These are phyloP conservation scores for Thereva nobilitata DNA, from an alignment of 2,888 invertebrate genomes.

Conservation along the genomic window DNA sequence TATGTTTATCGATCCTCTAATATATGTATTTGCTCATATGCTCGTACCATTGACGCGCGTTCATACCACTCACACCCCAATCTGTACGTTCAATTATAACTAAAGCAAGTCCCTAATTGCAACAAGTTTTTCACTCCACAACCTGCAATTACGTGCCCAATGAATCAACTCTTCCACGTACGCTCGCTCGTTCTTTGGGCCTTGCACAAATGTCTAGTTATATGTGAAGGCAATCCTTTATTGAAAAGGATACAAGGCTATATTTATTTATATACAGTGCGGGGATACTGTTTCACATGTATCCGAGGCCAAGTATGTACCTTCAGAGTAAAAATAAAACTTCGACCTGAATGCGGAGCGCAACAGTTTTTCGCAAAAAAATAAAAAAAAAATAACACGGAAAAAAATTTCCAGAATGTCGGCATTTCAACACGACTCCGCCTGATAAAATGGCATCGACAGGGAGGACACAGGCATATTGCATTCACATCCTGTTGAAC, in stretches of 20 bases:
- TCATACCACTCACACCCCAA: no score
- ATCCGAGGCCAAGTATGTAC: slow-evolving; percentile 8
- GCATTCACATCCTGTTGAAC: background rate
- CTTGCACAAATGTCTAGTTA: slow-evolving; percentile 3
- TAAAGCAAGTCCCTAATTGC: slow-evolving; percentile 27
- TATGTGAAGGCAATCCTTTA: slow-evolving; percentile 15
- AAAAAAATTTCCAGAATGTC: background rate
- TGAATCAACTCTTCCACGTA: slow-evolving; percentile 26
- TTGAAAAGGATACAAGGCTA: slow-evolving; percentile 21
- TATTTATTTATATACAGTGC: background rate
- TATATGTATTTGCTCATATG: no score
- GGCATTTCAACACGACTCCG: slow-evolving; percentile 30
- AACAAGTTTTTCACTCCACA: slow-evolving; percentile 29
- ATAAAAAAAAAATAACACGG: slow-evolving; percentile 3
- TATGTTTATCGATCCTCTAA: no score
- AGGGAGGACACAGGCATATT: background rate
- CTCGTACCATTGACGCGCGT: no score
- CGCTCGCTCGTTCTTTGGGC: slow-evolving; percentile 19
- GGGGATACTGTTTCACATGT: slow-evolving; percentile 7
- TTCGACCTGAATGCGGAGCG: slow-evolving; percentile 9
- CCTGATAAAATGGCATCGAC: slow-evolving; percentile 23
- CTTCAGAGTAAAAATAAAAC: slow-evolving; percentile 24
- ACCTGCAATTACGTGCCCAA: slow-evolving; percentile 30
- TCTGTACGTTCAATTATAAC: slow-evolving; percentile 15
- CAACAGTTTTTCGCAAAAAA: slow-evolving; percentile 29